Percentiles rank a stretch among this genome's conserved stretches.
phyloP scores from a whole-genome alignment of 2,888 invertebrate genomes.

The Eristalis tenax region DNA sequence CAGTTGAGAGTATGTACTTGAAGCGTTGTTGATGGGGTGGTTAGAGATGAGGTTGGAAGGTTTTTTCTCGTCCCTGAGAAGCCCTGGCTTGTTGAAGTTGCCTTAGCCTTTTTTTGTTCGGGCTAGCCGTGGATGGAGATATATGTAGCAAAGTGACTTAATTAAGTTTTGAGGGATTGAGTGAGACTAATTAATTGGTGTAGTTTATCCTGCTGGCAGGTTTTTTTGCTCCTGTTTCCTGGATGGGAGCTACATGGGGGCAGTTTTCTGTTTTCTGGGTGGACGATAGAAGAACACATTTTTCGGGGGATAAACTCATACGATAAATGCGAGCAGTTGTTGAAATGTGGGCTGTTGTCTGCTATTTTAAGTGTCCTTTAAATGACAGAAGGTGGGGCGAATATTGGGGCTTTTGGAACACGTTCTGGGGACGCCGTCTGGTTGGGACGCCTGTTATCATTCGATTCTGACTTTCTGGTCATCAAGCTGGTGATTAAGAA shows the following conservation, averaged over 20 bases:
- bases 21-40: constrained; percentile 43
- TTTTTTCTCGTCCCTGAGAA: background rate
- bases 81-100: background rate
- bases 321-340: no score
- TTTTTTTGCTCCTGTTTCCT: background rate
- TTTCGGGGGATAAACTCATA: no score
- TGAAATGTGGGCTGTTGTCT: no score
- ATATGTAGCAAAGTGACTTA: constrained; percentile 13
- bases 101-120: background rate
- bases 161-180: constrained; percentile 38
- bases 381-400: no score
- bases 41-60: background rate
- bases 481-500: no score
- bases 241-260: background rate
- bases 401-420: no score
- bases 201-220: background rate
- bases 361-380: no score
- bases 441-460: no score
- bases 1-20: constrained; percentile 39
- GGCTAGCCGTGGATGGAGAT: background rate
- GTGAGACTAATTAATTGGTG: constrained; percentile 21
- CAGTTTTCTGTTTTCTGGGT: no score
- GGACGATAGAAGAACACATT: no score
- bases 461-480: no score
- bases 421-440: no score